Evolutionary conservation across 2,113 vertebrate genomes (phyloP).

Genomic region (Ptyas mucosa): DNA sequence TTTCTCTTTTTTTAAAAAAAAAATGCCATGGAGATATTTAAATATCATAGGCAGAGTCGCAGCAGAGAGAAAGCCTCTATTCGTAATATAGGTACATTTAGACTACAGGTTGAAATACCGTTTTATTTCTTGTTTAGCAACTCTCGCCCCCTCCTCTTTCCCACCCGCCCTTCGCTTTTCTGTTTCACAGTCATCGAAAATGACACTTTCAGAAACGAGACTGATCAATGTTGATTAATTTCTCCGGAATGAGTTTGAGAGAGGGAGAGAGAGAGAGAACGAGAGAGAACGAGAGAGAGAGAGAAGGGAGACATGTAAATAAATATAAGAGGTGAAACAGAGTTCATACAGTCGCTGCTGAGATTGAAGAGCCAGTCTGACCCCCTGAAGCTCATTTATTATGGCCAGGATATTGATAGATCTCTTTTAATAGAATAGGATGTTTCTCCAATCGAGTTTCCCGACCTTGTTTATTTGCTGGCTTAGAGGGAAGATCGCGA

Average conservation of each 20-base stretch:
- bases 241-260: constrained; percentile 60
- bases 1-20: background rate
- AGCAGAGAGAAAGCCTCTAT: constrained; percentile 29
- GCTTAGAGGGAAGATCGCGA: background rate
- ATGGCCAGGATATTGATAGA: constrained; percentile 45
- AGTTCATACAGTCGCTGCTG: constrained; percentile 63
- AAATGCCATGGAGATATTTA: constrained; percentile 38
- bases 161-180: constrained; percentile 2
- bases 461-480: constrained; percentile 21
- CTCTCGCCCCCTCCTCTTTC: constrained; percentile 26
- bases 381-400: constrained; percentile 58
- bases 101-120: constrained; percentile 55
- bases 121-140: constrained; percentile 58
- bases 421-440: constrained; percentile 43
- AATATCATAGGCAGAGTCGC: constrained; percentile 50
- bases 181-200: constrained; percentile 56
- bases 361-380: constrained; percentile 64
- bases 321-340: constrained; percentile 68
- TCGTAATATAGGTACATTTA: constrained; percentile 60
- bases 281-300: constrained; percentile 49
- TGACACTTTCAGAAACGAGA: constrained; percentile 54
- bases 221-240: constrained; percentile 70
- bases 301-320: constrained; percentile 60
- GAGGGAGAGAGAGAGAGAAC: constrained; percentile 36
- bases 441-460: constrained; percentile 23